Evolutionary conservation across 2,113 vertebrate genomes (phyloP).

Genomic region (Uria aalge): DNA sequence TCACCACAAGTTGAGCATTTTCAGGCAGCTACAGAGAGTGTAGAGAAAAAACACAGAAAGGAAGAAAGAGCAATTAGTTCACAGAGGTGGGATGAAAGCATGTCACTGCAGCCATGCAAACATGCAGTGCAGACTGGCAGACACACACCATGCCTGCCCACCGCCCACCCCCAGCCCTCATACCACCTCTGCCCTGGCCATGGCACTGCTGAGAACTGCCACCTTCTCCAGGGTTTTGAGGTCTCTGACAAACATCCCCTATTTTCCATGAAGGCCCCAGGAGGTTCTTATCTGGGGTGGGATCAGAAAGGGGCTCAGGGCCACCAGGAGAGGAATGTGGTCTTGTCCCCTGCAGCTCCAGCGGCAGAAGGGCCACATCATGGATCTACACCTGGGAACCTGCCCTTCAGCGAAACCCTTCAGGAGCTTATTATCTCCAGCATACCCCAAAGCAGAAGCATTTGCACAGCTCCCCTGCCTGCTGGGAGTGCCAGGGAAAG

Average conservation of each 20-base stretch:
- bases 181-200: neutral
- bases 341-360: neutral
- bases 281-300: neutral
- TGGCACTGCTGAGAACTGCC: neutral
- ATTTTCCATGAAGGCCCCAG: accelerated
- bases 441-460: neutral
- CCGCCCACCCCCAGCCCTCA: conserved; percentile 2
- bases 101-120: conserved; percentile 81
- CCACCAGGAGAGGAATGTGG: neutral
- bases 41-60: conserved; percentile 91
- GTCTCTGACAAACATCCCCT: neutral
- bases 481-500: neutral
- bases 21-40: conserved; percentile 99
- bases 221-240: neutral
- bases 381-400: neutral
- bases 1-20: conserved; percentile 99
- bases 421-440: neutral
- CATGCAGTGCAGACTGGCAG: conserved; percentile 75
- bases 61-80: conserved; percentile 85
- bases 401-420: neutral
- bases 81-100: conserved; percentile 77
- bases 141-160: conserved; percentile 52
- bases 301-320: neutral
- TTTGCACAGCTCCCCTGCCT: neutral
- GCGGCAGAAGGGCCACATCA: neutral